phyloP scores from a whole-genome alignment of 1,140 invertebrate species.

The Platyscapa corneri region DNA sequence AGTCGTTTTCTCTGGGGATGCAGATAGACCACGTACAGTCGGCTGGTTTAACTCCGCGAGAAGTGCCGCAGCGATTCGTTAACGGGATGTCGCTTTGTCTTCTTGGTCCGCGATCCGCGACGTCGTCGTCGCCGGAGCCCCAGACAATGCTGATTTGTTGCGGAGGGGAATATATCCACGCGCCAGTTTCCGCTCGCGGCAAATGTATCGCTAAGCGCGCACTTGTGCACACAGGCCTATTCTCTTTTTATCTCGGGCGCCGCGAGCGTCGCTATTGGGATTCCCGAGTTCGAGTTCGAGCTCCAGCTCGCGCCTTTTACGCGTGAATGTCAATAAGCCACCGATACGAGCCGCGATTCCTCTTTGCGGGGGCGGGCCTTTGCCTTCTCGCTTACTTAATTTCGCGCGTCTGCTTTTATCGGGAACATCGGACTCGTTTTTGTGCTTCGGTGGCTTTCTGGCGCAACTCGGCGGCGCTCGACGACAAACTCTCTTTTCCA shows the following conservation, averaged over 20 bases:
- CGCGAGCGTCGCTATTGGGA: not conserved
- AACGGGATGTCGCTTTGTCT: slow-evolving; percentile 72
- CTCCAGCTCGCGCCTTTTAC: not conserved
- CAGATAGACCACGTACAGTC: slow-evolving; percentile 72
- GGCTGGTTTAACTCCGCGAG: slow-evolving; percentile 51
- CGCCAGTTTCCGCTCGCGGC: slow-evolving; percentile 54
- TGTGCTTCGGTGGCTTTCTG: too few species aligned
- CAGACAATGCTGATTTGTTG: slow-evolving; percentile 62
- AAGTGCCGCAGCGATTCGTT: slow-evolving; percentile 66
- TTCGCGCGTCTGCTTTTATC: too few species aligned
- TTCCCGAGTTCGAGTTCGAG: too few species aligned
- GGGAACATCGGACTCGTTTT: too few species aligned
- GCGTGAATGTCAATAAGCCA: slow-evolving; percentile 4
- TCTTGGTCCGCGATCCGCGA: slow-evolving; percentile 61
- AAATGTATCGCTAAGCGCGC: not conserved
- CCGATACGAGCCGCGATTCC: too few species aligned
- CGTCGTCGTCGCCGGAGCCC: slow-evolving; percentile 41
- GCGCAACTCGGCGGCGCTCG: too few species aligned
- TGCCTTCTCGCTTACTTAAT: too few species aligned
- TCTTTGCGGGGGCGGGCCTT: too few species aligned
- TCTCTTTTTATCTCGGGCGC: slow-evolving; percentile 39
- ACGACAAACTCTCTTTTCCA: too few species aligned
- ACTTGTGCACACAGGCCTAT: not conserved
- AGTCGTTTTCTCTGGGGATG: slow-evolving; percentile 70
- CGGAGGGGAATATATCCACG: slow-evolving; percentile 56